Base-by-base conservation (phyloP, 2,113 vertebrate genomes). In the Stomatorhinus ivindoensis region DNA sequence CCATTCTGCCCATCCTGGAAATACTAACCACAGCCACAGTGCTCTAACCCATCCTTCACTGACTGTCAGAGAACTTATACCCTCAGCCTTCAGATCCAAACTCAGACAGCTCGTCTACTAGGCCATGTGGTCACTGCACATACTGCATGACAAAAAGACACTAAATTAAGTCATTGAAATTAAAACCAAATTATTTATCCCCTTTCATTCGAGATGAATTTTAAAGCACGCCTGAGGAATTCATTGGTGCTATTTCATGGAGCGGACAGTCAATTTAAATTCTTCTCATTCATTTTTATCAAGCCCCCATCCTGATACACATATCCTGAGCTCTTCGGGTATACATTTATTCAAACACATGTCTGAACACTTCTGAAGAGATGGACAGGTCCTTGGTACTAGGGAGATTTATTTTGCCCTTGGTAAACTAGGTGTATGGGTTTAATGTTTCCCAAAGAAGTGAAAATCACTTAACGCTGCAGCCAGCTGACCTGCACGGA, bases 111-210 rank as follows among this genome's bases (percentile, higher is more conserved):
- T 27, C 9, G 1, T 27, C n/a, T 10, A 1, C 1, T 61, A 65
- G 10, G n/a, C n/a, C 61, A 27, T 11, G 11, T 1, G 3, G 9
- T 65, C 61, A 65, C n/a, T 3, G 8, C 61, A 65, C 61, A 65
- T 3, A 31, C n/a, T 47, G n/a, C 89, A 61, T 94, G 94, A 94
- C 90, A 83, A 91, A 53, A 89, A 89, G 91, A 91, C 90, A 80
- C 89, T 89, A 92, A 93, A 91, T 92, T 89, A 91, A 50, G 48
- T 93, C 91, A 89, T 91, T 90, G 91, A 93, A 91, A 93, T 92
- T 92, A 92, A 88, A 73, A 31, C 19, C 11, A 53, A 55, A 89
- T 90, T 47, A 84, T 10, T 47, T 8, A 10, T 47, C 42, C 39
- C 17, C 13, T 3, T 84, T 84, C 1, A 2, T 47, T 46, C 17